A percentile compares a stretch with the other conserved stretches of the same genome.
phyloP scores from a whole-genome alignment of 2,113 vertebrate species.

The Nerophis ophidion region DNA sequence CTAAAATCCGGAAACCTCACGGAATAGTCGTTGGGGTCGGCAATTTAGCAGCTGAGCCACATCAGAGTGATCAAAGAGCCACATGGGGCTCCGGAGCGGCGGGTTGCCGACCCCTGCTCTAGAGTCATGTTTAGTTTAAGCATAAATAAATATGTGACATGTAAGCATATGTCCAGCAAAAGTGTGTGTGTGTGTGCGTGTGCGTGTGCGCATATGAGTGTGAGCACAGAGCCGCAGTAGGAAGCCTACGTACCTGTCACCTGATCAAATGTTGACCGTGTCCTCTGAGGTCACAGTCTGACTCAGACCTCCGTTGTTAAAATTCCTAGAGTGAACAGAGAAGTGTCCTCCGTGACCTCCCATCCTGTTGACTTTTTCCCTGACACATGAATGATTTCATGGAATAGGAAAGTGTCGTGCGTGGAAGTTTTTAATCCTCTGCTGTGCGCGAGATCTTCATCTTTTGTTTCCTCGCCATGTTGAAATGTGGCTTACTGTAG shows the following conservation, averaged over 20 bases:
- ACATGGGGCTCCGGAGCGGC: no score
- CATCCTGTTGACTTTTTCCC: constrained; percentile 8
- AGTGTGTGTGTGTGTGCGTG: not conserved
- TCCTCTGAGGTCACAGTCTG: not conserved
- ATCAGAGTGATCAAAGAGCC: no score
- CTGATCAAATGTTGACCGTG: constrained; percentile 33
- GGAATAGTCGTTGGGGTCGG: no score
- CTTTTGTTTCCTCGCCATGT: not conserved
- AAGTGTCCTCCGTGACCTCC: constrained; percentile 1
- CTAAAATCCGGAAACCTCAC: no score
- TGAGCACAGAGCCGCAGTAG: not conserved
- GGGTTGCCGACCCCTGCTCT: no score
- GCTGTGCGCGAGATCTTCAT: no score
- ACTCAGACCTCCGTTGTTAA: constrained; percentile 8
- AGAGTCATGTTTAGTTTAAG: no score
- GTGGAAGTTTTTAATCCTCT: not conserved
- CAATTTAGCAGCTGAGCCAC: no score
- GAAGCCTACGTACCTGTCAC: constrained; percentile 6
- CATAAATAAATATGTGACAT: no score
- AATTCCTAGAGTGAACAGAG: constrained; percentile 5
- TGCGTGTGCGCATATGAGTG: not conserved
- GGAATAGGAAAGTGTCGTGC: not conserved
- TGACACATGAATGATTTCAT: not conserved
- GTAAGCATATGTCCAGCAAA: no score
- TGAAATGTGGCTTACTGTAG: not conserved